Evolutionary conservation across 2,113 vertebrate species (phyloP).

Genomic region (Amphiprion percula): DNA sequence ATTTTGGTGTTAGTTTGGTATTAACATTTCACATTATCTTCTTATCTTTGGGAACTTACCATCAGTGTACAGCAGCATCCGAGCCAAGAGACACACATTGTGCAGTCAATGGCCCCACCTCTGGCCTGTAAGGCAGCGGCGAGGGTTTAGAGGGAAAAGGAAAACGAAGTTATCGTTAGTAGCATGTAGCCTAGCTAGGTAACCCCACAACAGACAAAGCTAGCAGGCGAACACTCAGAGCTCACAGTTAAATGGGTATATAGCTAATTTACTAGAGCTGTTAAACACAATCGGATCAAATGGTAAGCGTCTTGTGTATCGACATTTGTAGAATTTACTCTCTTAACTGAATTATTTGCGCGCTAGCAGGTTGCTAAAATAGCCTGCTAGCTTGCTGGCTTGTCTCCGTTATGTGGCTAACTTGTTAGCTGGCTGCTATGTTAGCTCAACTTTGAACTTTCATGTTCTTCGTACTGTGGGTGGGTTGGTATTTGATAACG

Average conservation of each 20-base stretch:
- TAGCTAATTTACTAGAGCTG: constrained; percentile 11
- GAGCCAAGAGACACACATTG: too few species aligned
- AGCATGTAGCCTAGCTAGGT: constrained; percentile 63
- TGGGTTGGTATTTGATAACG: background rate
- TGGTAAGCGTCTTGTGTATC: constrained; percentile 54
- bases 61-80: too few species aligned
- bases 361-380: constrained; percentile 53
- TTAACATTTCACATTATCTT: too few species aligned
- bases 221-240: background rate
- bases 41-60: too few species aligned
- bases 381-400: constrained; percentile 34
- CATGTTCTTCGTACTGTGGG: too few species aligned
- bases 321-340: background rate
- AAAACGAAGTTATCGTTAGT: constrained; percentile 63
- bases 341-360: constrained; percentile 29
- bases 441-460: background rate
- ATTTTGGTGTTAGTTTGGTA: too few species aligned
- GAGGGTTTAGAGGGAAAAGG: constrained; percentile 28
- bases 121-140: constrained; percentile 47
- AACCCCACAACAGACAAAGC: constrained; percentile 13
- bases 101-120: constrained; percentile 12
- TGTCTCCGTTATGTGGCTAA: constrained; percentile 18
- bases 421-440: constrained; percentile 12
- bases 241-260: background rate
- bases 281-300: constrained; percentile 51